These are phyloP conservation scores for Egretta garzetta DNA, from an alignment of 2,113 vertebrate genomes.

Conservation along the genomic window DNA sequence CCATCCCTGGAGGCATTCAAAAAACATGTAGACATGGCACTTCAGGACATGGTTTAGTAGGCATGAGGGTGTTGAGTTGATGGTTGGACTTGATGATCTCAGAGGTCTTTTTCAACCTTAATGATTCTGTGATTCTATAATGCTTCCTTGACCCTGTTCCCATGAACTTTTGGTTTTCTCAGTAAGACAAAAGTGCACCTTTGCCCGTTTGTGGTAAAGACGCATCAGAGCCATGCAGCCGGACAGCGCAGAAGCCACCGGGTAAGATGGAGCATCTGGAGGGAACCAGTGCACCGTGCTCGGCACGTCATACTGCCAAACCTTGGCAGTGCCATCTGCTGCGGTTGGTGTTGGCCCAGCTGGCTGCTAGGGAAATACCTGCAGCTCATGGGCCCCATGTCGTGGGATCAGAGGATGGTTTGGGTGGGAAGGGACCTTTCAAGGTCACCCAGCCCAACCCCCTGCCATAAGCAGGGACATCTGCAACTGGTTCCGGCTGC, in stretches of 20 bases:
- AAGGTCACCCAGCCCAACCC: accelerated
- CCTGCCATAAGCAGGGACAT: background rate
- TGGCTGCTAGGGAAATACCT: slow-evolving; percentile 4
- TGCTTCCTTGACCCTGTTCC: accelerated
- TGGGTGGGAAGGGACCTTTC: background rate
- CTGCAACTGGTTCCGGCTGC: accelerated
- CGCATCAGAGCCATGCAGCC: accelerated
- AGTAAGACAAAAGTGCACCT: background rate
- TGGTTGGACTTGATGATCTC: too few relatives aligned
- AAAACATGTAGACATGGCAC: too few relatives aligned
- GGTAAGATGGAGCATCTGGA: too few relatives aligned
- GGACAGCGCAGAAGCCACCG: accelerated
- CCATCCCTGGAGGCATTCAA: too few relatives aligned
- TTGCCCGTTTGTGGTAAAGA: background rate
- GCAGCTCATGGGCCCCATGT: background rate
- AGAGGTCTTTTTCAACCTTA: too few relatives aligned
- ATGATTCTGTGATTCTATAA: too few relatives aligned
- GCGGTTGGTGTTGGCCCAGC: background rate
- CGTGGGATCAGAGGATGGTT: background rate
- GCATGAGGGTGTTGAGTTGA: too few relatives aligned
- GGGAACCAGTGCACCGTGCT: background rate
- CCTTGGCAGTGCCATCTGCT: background rate
- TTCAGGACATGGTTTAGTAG: too few relatives aligned
- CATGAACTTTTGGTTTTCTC: background rate
- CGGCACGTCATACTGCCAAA: accelerated